Conservation (phyloP, 2,888 invertebrate species). For the Sisyra terminalis region DNA sequence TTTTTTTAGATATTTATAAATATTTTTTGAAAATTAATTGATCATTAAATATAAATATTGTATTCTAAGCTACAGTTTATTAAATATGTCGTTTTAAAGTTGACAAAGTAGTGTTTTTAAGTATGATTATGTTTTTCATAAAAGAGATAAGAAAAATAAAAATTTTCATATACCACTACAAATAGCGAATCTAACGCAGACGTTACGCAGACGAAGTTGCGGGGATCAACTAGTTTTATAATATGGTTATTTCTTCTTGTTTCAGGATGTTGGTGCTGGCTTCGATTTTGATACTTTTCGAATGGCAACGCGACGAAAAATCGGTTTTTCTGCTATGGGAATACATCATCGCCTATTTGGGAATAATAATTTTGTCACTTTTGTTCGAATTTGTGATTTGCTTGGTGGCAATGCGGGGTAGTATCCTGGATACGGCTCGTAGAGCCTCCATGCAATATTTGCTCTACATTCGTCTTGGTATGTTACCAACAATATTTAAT, state of each 20-base stretch:
- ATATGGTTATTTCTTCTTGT: slow-evolving; percentile 12
- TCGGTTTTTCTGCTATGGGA: slow-evolving; percentile 35
- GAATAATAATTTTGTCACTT: slow-evolving; percentile 38
- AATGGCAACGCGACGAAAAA: slow-evolving; percentile 32
- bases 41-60: too few relatives aligned
- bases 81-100: too few relatives aligned
- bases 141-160: too few relatives aligned
- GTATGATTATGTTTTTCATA: too few relatives aligned
- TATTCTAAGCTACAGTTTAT: too few relatives aligned
- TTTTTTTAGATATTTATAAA: too few relatives aligned
- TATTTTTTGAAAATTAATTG: too few relatives aligned
- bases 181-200: too few relatives aligned
- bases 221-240: too few relatives aligned
- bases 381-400: slow-evolving; percentile 54
- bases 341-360: slow-evolving; percentile 43
- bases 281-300: slow-evolving; percentile 36
- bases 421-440: slow-evolving; percentile 59
- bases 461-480: slow-evolving; percentile 61
- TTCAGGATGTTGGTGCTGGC: slow-evolving; percentile 44
- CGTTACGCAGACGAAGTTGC: too few relatives aligned
- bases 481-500: slow-evolving; percentile 18
- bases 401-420: slow-evolving; percentile 59
- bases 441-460: slow-evolving; percentile 62
- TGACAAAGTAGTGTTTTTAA: too few relatives aligned
- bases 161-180: too few relatives aligned